A percentile compares a stretch with the other conserved stretches of the same genome.
These are phyloP conservation scores for Morone saxatilis DNA, from an alignment of 2,113 vertebrate genomes.

Conservation along the genomic window DNA sequence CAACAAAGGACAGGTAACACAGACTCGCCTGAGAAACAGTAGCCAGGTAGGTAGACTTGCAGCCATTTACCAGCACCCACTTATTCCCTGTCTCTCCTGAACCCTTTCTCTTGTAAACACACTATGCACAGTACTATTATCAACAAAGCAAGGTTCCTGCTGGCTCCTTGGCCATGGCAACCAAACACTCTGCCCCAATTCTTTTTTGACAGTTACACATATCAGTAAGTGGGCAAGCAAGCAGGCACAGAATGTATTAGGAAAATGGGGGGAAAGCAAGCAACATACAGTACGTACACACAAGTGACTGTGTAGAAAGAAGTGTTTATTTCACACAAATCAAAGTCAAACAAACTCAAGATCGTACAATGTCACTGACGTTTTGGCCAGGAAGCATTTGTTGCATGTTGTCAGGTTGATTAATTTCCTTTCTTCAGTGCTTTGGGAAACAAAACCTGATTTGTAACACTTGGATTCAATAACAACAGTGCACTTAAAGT, in stretches of 20 bases:
- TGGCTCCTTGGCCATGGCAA: slow-evolving; percentile 23
- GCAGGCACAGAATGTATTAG: neutral
- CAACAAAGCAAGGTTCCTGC: slow-evolving; percentile 37
- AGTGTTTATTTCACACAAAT: slow-evolving; percentile 38
- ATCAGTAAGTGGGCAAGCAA: slow-evolving; percentile 22
- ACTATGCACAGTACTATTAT: neutral
- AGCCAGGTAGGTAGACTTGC: slow-evolving; percentile 30
- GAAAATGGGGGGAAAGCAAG: neutral
- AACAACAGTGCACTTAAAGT: slow-evolving; percentile 41
- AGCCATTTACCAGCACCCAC: slow-evolving; percentile 16
- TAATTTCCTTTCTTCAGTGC: slow-evolving; percentile 47
- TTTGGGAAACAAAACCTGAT: slow-evolving; percentile 56
- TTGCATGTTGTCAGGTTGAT: slow-evolving; percentile 36
- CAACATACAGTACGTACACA: neutral
- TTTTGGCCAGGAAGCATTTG: slow-evolving; percentile 28
- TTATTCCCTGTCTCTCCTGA: neutral
- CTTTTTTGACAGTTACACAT: neutral
- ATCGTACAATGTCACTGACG: neutral
- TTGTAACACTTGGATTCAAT: slow-evolving; percentile 41
- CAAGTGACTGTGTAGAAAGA: neutral
- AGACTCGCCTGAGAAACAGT: slow-evolving; percentile 46
- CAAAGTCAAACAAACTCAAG: slow-evolving; percentile 11
- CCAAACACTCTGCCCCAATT: slow-evolving; percentile 9
- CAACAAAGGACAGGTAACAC: slow-evolving; percentile 63
- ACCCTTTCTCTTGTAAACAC: slow-evolving; percentile 29